phyloP scores from a whole-genome alignment of 2,888 invertebrate genomes.

The Aricia artaxerxes region DNA sequence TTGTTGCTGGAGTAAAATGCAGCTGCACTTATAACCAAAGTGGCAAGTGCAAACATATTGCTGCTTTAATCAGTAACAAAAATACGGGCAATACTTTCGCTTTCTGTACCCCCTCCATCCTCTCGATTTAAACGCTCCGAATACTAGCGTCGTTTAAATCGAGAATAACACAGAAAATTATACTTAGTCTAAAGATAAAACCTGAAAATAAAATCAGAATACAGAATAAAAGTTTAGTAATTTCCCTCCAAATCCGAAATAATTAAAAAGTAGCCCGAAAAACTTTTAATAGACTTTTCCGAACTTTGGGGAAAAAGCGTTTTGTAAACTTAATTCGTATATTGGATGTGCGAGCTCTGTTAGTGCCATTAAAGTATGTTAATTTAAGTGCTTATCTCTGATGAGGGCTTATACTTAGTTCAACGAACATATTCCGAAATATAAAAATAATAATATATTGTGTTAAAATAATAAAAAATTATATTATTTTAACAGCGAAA shows the following conservation, averaged over 20 bases:
- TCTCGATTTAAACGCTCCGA: too few species aligned
- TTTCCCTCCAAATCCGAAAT: background rate
- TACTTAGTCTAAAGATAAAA: background rate
- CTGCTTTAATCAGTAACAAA: too few species aligned
- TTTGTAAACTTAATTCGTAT: conserved; percentile 17
- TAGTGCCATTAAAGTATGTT: conserved; percentile 4
- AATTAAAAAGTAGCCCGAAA: conserved; percentile 16
- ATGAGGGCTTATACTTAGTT: background rate
- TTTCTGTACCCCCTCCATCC: too few species aligned
- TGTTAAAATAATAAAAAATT: too few species aligned
- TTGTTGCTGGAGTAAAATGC: too few species aligned
- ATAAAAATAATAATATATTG: too few species aligned
- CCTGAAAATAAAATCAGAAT: background rate
- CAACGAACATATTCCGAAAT: background rate
- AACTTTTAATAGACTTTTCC: conserved; percentile 6
- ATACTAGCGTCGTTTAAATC: too few species aligned
- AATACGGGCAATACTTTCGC: too few species aligned
- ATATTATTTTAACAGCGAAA: too few species aligned
- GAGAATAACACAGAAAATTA: too few species aligned
- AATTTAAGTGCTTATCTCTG: background rate
- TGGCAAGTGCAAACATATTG: too few species aligned
- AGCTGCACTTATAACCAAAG: too few species aligned
- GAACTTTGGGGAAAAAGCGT: conserved; percentile 15
- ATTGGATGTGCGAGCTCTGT: background rate
- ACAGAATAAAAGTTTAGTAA: background rate